Base-by-base conservation (phyloP, 2,888 invertebrate species). In the Drosophila percnosoma region DNA sequence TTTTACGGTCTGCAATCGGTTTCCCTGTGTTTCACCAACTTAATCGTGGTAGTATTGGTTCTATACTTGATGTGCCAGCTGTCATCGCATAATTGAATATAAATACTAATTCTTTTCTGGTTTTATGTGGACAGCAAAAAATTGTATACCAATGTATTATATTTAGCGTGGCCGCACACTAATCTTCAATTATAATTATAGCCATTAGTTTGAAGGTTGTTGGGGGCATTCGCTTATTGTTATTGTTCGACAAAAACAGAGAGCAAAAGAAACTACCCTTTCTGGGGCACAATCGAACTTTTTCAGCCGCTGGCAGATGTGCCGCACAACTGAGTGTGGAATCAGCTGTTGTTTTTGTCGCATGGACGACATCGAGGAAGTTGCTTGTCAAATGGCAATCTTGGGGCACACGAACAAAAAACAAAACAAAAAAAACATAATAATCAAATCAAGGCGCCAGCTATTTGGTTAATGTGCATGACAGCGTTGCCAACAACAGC, bases 371-470 rank as follows among this genome's bases (percentile, higher is more conserved):
- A 73, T 74, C 62, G 68, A 84, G 82, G 82, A 86, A 77, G 84
- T 81, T 77, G 79, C 85, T 83, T 87, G 89, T 89, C 84, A 87
- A 87, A 81, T 73, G 82, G 73, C 84, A 82, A 80, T 82, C 78
- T 71, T 69, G 52, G 27, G 45, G 58, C 78, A 63, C 61, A 60
- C 58, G 40, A 64, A 66, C 61, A 64, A 68, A 54, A 68, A 38
- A n/a, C 13, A 54, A 53, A 33, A 51, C 2, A 13, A 6, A 38
- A 54, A 29, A 29, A 55, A 82, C 79, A 86, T 80, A 82, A 86
- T 87, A 87, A 87, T 87, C 88, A 89, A 87, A 87, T 87, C 88
- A 87, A 86, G 89, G 84, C 83, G 71, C 88, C 80, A 87, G 86
- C 88, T 83, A 87, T 87, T 89, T 87, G 86, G 88, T 88, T 87